Conservation (phyloP, 2,113 vertebrate species). For the Microtus richardsoni region DNA sequence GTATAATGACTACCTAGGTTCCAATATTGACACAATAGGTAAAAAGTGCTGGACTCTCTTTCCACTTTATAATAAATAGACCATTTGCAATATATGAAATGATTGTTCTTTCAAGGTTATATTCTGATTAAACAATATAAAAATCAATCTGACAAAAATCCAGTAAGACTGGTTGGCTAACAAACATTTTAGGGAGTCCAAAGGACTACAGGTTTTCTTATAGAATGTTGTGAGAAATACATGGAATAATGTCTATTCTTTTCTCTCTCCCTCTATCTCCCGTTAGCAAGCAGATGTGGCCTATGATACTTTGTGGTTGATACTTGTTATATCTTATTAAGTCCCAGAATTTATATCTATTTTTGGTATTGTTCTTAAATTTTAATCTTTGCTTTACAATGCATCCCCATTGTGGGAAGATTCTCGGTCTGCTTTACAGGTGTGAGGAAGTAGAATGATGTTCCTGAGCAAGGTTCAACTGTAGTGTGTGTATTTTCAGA, state of each 20-base stretch:
- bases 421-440: neutral
- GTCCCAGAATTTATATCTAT: neutral
- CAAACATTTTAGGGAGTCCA: neutral
- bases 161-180: neutral
- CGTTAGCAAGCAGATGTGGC: neutral
- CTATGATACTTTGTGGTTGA: neutral
- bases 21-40: neutral
- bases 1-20: neutral
- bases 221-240: neutral
- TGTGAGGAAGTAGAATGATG: neutral
- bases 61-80: neutral
- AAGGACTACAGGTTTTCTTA: neutral
- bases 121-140: neutral
- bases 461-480: neutral
- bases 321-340: neutral
- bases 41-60: neutral
- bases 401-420: neutral
- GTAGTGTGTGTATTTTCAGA: neutral
- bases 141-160: neutral
- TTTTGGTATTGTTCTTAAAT: neutral
- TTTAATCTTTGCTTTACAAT: constrained; percentile 29
- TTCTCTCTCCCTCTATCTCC: no score
- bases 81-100: neutral
- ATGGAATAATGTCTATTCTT: neutral
- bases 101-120: neutral